phyloP scores from a whole-genome alignment of 35 echinoderm and acorn worm genomes.

The Amphiura filiformis region DNA sequence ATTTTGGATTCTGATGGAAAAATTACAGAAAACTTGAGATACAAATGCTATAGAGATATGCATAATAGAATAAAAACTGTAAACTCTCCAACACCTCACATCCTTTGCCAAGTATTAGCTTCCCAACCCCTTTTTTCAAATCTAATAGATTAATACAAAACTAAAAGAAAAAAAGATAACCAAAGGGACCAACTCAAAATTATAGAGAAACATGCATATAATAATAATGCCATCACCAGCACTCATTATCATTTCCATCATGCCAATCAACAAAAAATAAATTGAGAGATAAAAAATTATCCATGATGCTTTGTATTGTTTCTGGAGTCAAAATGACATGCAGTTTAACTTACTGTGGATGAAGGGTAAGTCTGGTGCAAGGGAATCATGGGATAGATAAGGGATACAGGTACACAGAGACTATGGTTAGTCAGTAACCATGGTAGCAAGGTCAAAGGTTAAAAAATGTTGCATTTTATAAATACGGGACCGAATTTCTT shows the following conservation, averaged over 20 bases:
- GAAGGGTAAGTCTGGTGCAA: background rate
- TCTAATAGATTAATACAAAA: too few species aligned
- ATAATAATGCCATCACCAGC: background rate
- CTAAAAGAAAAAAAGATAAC: too few species aligned
- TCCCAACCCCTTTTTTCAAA: too few species aligned
- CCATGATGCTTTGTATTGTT: background rate
- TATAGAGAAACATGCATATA: background rate
- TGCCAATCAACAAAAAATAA: constrained; percentile 1
- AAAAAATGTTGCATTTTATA: background rate
- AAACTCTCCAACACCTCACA: too few species aligned
- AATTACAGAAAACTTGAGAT: too few species aligned
- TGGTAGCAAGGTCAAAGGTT: constrained; percentile 3
- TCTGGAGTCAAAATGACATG: constrained; percentile 2
- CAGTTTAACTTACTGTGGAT: constrained; percentile 5
- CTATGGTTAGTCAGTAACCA: constrained; percentile 10
- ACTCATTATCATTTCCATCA: background rate
- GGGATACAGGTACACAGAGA: constrained; percentile 13
- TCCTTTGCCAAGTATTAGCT: too few species aligned
- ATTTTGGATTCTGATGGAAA: too few species aligned
- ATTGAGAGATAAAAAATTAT: constrained; percentile 13
- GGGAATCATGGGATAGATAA: constrained; percentile 14
- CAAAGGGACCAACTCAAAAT: background rate
- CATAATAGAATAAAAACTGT: too few species aligned
- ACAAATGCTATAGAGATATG: too few species aligned
- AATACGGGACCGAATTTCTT: background rate